These are phyloP conservation scores for Palythoa grandiflora DNA, from an alignment of 92 coral and sea anemone species.

Conservation along the genomic window DNA sequence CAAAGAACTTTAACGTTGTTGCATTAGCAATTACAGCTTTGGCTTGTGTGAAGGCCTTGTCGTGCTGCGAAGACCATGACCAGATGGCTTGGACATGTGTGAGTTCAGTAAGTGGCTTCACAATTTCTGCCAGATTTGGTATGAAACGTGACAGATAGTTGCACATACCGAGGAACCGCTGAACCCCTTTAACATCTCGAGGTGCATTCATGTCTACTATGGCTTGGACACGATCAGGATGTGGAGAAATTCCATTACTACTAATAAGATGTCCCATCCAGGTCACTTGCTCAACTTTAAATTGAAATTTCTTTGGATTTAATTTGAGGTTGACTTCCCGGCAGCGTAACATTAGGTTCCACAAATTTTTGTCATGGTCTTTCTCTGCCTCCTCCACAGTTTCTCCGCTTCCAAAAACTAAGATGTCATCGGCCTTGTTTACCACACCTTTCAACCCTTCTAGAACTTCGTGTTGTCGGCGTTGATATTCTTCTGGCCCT, in stretches of 20 bases:
- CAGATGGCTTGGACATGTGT: not conserved
- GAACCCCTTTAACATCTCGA: not conserved
- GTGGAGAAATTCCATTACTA: conserved; percentile 9
- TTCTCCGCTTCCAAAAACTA: conserved; percentile 36
- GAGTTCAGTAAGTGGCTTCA: conserved; percentile 14
- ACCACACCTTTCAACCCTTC: conserved; percentile 33
- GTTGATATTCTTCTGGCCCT: conserved; percentile 37
- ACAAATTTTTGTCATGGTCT: conserved; percentile 14
- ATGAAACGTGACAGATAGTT: conserved; percentile 18
- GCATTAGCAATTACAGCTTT: no score
- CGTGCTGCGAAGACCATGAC: conserved; percentile 30
- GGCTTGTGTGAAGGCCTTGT: not conserved
- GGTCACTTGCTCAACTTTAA: not conserved
- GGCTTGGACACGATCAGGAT: conserved; percentile 30
- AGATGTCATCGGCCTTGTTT: conserved; percentile 44
- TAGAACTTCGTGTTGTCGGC: not conserved
- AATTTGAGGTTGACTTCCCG: conserved; percentile 32
- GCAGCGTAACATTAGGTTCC: conserved; percentile 2
- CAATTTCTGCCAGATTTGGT: conserved; percentile 30
- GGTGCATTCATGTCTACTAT: conserved; percentile 10
- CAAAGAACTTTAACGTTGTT: conserved; percentile 9
- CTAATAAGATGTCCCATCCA: not conserved
- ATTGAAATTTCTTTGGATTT: not conserved
- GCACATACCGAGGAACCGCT: conserved; percentile 24
- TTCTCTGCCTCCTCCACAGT: conserved; percentile 23